phyloP scores from a whole-genome alignment of 2,797 vertebrate species.

The Loriculus beryllinus region DNA sequence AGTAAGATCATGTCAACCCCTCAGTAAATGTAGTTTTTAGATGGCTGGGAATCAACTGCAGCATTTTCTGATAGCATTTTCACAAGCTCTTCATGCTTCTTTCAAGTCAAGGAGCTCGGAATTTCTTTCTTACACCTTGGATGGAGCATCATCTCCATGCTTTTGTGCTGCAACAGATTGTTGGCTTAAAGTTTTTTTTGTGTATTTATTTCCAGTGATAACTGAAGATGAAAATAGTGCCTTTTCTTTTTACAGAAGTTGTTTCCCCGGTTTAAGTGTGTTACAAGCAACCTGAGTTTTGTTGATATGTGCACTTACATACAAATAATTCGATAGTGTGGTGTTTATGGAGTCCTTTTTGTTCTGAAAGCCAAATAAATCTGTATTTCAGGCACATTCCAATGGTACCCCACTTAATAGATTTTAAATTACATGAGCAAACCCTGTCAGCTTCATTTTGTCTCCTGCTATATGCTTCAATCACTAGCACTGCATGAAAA shows the following conservation, averaged over 20 bases:
- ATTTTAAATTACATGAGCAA: not conserved
- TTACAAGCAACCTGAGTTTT: not conserved
- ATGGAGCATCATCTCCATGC: not conserved
- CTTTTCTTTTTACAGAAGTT: not conserved
- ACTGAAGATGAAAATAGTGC: not conserved
- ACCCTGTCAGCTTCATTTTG: not conserved
- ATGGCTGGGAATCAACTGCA: not conserved
- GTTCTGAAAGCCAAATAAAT: not conserved
- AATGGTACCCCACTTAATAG: not conserved
- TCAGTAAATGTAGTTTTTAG: not conserved
- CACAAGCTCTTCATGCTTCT: not conserved
- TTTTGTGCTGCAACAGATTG: not conserved
- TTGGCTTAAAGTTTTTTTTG: not conserved
- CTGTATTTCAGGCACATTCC: not conserved
- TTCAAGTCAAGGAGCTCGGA: not conserved
- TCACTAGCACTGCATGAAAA: rapidly evolving
- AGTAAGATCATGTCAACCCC: not conserved
- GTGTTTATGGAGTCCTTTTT: not conserved
- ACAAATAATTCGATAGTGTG: not conserved
- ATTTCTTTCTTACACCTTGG: not conserved
- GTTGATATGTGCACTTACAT: not conserved
- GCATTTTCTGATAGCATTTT: not conserved
- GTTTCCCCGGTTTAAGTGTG: not conserved
- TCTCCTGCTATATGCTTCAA: not conserved
- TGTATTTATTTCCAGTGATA: not conserved